A percentile compares a stretch with the other conserved stretches of the same genome.
phyloP scores from a whole-genome alignment of 2,888 invertebrate species.

The Sarcophaga rosellei region DNA sequence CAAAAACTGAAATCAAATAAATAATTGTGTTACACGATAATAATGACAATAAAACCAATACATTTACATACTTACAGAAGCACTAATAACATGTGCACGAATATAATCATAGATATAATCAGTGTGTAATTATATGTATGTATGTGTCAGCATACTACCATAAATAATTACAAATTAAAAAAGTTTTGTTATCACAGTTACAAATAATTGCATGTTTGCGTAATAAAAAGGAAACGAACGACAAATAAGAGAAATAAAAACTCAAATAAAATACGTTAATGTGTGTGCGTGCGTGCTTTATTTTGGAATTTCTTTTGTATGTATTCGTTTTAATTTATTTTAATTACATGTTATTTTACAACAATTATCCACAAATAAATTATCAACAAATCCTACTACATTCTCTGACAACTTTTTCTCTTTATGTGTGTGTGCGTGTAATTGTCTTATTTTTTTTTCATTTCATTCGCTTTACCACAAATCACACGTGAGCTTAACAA shows the following conservation, averaged over 20 bases:
- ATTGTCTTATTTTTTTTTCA: conserved; percentile 1
- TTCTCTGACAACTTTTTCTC: no score
- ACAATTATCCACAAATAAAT: conserved; percentile 8
- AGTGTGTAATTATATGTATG: not conserved
- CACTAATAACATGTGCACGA: no score
- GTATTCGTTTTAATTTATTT: conserved; percentile 26
- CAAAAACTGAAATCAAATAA: no score
- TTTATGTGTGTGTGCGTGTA: no score
- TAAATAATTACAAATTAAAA: conserved; percentile 28
- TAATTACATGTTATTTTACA: conserved; percentile 36
- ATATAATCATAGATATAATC: no score
- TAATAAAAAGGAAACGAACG: not conserved
- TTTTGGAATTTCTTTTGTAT: no score
- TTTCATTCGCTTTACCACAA: conserved; percentile 11
- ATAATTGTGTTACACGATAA: no score
- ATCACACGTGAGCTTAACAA: conserved; percentile 29
- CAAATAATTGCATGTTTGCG: conserved; percentile 22
- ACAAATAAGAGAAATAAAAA: no score
- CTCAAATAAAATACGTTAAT: not conserved
- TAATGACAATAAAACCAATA: no score
- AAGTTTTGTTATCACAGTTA: conserved; percentile 16
- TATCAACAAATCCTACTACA: no score
- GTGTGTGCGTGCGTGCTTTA: conserved; percentile 8
- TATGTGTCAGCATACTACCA: not conserved
- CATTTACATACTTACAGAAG: no score